Base-by-base conservation (phyloP, 2,113 vertebrate species). In the Microcebus jonahi region DNA sequence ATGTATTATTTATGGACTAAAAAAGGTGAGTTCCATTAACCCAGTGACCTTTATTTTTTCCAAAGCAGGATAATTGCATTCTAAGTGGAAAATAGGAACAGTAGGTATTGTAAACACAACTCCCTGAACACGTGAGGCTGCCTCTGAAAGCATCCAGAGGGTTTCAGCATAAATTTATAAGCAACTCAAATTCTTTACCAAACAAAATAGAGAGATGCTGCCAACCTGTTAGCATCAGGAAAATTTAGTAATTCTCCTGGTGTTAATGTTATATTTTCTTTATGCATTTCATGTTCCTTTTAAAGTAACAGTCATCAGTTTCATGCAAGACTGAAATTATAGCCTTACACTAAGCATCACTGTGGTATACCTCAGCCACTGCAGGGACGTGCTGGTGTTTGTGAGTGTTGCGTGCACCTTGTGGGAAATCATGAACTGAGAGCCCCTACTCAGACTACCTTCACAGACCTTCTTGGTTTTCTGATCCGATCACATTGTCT, bases 1-100 rank as follows among this genome's bases (percentile, higher is more conserved):
- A 97, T 98, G 93, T 96, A 97, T 98, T 98, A 98, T 98, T 98
- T 91, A 98, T 98, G 94, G 83, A n/a, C 94, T 92, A 87, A 45
- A 88, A 97, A 96, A 96, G 96, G 80, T 95, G 77, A 97, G 68
- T 8, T 96, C 86, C 96, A 97, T 96, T 97, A 98, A 97, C 90
- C 68, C 84, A 92, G 63, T 96, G 97, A 81, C 91, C 95, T 97
- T 97, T 94, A 96, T 95, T 96, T 91, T 93, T 71, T n/a, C 42
- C 91, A 57, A 70, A 92, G 85, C 84, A 91, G 31, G 63, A 87
- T 96, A 97, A 96, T 85, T 88, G 94, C 29, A 57, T 97, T 31
- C 85, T 96, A 97, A 97, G 87, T 95, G 94, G 89, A 97, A 92
- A 91, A 91, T 18, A 76, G 71, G 15, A 96, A 90, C 67, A 79